phyloP scores from a whole-genome alignment of 2,113 vertebrate species.

The Pionites leucogaster region DNA sequence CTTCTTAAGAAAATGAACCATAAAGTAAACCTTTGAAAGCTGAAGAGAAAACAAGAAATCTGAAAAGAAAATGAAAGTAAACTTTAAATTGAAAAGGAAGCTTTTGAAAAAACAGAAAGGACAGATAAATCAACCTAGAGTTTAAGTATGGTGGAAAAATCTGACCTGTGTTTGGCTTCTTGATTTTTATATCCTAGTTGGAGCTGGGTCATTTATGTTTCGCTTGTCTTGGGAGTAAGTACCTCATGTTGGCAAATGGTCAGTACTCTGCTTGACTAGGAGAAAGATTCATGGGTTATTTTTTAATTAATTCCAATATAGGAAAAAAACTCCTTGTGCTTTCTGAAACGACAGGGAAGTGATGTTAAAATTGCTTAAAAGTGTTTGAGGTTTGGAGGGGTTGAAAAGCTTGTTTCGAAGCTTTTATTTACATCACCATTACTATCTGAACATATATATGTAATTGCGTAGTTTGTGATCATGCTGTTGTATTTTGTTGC shows the following conservation, averaged over 20 bases:
- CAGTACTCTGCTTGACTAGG: background rate
- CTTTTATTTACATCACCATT: background rate
- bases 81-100: background rate
- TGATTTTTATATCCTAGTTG: conserved; percentile 32
- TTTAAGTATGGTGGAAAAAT: background rate
- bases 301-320: conserved; percentile 19
- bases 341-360: background rate
- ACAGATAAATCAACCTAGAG: background rate
- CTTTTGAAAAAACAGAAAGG: background rate
- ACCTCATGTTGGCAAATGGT: conserved; percentile 27
- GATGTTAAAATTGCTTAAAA: background rate
- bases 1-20: background rate
- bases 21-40: background rate
- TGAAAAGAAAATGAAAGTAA: conserved; percentile 23
- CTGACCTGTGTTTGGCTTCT: conserved; percentile 21
- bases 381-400: background rate
- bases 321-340: background rate
- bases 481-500: background rate
- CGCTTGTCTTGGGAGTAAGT: conserved; percentile 36
- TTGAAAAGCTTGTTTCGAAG: background rate
- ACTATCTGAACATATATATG: background rate
- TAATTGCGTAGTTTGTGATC: background rate
- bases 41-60: background rate
- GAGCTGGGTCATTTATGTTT: conserved; percentile 48
- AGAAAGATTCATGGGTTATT: background rate